Conservation (phyloP, 2,888 invertebrate genomes). For the Boloria euphrosyne region DNA sequence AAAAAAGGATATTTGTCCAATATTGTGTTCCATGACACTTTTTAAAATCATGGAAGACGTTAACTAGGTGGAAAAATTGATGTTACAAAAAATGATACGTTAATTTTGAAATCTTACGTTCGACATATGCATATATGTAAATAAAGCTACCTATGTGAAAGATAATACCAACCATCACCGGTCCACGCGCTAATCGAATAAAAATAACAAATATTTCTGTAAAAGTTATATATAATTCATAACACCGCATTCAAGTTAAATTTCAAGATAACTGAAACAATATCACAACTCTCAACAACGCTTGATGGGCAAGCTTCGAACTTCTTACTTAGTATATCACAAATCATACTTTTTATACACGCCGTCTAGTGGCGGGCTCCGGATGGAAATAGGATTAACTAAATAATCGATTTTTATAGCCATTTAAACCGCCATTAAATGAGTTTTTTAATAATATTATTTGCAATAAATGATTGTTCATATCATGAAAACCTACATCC, state of each 20-base stretch:
- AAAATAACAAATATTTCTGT: not conserved
- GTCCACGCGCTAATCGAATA: not conserved
- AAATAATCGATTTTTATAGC: not conserved
- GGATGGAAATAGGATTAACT: not conserved
- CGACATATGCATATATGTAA: constrained; percentile 8
- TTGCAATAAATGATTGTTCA: too few relatives aligned
- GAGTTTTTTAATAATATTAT: too few relatives aligned
- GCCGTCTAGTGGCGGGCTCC: not conserved
- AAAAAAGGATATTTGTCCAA: constrained; percentile 25
- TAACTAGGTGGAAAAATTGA: constrained; percentile 47
- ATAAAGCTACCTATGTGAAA: not conserved
- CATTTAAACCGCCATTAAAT: too few relatives aligned
- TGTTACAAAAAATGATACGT: constrained; percentile 25
- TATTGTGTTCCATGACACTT: constrained; percentile 33
- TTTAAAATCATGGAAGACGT: constrained; percentile 57
- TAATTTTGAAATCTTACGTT: constrained; percentile 17
- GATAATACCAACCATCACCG: constrained; percentile 3
- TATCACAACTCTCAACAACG: constrained; percentile 18
- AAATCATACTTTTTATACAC: constrained; percentile 12
- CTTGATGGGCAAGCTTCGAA: constrained; percentile 19
- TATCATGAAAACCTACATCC: too few relatives aligned
- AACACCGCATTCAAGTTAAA: constrained; percentile 9
- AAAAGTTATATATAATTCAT: constrained; percentile 10
- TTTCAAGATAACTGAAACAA: constrained; percentile 12
- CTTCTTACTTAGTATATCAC: constrained; percentile 18